Evolutionary conservation across 2,888 invertebrate species (phyloP).

Genomic region (Macrosiphum euphorbiae): DNA sequence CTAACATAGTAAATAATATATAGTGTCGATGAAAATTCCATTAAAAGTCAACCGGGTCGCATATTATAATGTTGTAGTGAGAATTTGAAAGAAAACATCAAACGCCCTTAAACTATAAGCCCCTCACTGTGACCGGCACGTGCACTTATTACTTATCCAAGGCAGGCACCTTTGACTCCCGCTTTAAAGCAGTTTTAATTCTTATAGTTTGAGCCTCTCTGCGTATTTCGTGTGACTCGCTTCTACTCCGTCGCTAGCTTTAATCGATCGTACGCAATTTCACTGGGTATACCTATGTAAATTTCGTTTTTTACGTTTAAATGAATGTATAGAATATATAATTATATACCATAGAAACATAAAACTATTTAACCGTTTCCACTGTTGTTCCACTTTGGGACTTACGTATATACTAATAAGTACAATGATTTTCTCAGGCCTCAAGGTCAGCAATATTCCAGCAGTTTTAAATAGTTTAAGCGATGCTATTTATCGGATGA

Average conservation of each 20-base stretch:
- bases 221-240: not conserved
- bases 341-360: not conserved
- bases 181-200: constrained; percentile 46
- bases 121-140: constrained; percentile 50
- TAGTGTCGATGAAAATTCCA: constrained; percentile 3
- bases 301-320: not conserved
- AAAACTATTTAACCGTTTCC: not conserved
- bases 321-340: no score
- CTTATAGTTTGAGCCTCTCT: not conserved
- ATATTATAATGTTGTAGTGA: not conserved
- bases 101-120: constrained; percentile 46
- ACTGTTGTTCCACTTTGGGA: not conserved
- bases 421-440: not conserved
- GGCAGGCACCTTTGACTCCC: constrained; percentile 49
- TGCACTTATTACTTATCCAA: constrained; percentile 44
- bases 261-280: constrained; percentile 11
- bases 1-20: not conserved
- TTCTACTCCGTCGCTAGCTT: not conserved
- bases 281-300: not conserved
- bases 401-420: no score
- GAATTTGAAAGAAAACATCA: constrained; percentile 57
- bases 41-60: not conserved
- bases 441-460: not conserved
- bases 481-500: not conserved
- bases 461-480: not conserved